Evolutionary conservation across 2,888 invertebrate species (phyloP), one percentile per base, ranked within the genome.

Genomic region (Chydorus sphaericus): DNA sequence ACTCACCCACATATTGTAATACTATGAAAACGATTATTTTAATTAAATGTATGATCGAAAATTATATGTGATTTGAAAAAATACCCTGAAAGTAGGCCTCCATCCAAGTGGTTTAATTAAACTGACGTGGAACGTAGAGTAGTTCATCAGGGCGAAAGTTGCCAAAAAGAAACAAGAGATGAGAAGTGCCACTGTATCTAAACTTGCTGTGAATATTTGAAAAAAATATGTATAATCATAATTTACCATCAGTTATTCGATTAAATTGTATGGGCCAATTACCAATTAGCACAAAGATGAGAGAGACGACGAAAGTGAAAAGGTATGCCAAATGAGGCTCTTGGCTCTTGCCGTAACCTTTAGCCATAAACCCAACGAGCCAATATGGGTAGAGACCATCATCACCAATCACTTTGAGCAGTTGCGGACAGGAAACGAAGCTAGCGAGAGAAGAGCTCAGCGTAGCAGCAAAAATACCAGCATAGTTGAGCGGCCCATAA

Each of bases 391-490:
- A 77, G 2, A 77, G 66, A 53, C 70, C 69, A 62, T 78, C 77
- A 59, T 73, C 73, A 62, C 75, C 57, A 14, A 57, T 57, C 3
- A 39, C 57, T 44, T 57, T 51, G 18, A 61, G 37, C 20, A 57
- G 51, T 30, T 76, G 76, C 2, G 97, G 97, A 2, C 97, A 96
- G 0, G 93, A 91, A 38, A 97, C 77, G 59, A 97, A 75, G 72
- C 93, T 92, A 1, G 96, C 96, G 37, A 97, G 74, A 1, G 96
- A 94, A 0, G 96, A 96, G 49, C 93, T 93, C 7, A 97, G 75
- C 0, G 97, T 96, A 6, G 97, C 96, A 1, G 96, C 93, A 73
- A 92, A 94, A 66, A 96, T 94, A 0, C 97, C 97, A 2, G 88
- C 90, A 69, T 92, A 90, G 65, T 96, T 93, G 23, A 97, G 74